Percentiles rank a stretch among this genome's conserved stretches.
Conservation (phyloP, 30 jellyfish, hydroid and myxozoan species). For the Aurelia coerulea region DNA sequence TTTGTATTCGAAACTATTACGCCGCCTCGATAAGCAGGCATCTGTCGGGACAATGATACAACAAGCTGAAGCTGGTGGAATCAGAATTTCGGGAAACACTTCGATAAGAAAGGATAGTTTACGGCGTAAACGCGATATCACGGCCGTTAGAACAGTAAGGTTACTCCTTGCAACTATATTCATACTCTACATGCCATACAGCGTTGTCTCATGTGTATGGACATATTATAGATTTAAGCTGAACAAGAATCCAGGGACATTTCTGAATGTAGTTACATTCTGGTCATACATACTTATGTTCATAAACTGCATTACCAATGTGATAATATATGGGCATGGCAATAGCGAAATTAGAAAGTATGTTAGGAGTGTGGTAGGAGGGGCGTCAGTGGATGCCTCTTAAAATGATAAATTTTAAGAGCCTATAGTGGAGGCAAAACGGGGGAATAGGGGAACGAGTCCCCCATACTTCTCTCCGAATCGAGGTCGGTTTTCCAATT, state of each 20-base stretch:
- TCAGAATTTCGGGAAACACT: neutral
- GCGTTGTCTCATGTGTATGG: slow-evolving; percentile 19
- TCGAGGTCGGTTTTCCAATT: too few species aligned
- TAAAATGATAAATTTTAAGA: too few species aligned
- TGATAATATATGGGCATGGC: slow-evolving; percentile 21
- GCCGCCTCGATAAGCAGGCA: slow-evolving; percentile 52
- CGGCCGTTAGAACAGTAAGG: slow-evolving; percentile 32
- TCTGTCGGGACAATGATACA: neutral
- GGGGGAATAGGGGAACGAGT: too few species aligned
- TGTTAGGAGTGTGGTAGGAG: neutral
- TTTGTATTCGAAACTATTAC: slow-evolving; percentile 34
- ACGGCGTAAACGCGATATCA: slow-evolving; percentile 56
- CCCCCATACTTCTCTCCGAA: too few species aligned
- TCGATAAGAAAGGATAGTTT: neutral
- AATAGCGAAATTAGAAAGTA: neutral
- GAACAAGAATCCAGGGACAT: slow-evolving; percentile 1
- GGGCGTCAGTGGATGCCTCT: too few species aligned
- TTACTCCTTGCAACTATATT: neutral
- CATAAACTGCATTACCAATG: slow-evolving; percentile 21
- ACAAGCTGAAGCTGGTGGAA: neutral
- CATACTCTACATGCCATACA: slow-evolving; percentile 14
- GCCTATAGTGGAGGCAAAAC: too few species aligned
- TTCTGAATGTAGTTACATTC: slow-evolving; percentile 1
- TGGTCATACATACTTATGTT: slow-evolving; percentile 16
- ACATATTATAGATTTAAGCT: slow-evolving; percentile 9